Percentiles rank a stretch among this genome's conserved stretches.
Evolutionary conservation across 2,113 vertebrate genomes (phyloP).

Genomic region (Psilopogon haemacephalus): DNA sequence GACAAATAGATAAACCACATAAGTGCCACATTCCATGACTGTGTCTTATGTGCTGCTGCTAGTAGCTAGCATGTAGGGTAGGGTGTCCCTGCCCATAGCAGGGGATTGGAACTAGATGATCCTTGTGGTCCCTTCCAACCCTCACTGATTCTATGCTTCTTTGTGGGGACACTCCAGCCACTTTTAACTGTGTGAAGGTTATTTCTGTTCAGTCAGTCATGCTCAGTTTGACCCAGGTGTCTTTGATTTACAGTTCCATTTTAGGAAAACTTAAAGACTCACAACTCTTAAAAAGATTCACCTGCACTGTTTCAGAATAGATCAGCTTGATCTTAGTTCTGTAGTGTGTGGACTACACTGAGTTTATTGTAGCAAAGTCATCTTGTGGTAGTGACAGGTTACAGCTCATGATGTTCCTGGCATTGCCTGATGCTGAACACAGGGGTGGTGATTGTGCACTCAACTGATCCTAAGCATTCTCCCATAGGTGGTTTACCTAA

Average conservation of each 20-base stretch:
- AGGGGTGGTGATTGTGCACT: not conserved
- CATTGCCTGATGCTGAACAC: not conserved
- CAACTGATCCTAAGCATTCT: not conserved
- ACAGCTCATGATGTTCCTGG: not conserved
- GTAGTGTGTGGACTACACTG: fast-evolving
- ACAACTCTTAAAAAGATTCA: not conserved
- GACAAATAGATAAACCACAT: not conserved
- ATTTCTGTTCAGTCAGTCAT: not conserved
- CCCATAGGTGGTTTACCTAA: conserved; percentile 86
- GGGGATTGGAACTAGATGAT: too few relatives aligned
- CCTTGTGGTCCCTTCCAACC: too few relatives aligned
- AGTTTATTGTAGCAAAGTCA: not conserved
- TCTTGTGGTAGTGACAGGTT: not conserved
- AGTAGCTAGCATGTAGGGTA: not conserved
- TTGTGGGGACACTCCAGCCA: too few relatives aligned
- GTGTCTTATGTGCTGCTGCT: not conserved
- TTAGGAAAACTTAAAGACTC: not conserved
- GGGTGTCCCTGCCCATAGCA: too few relatives aligned
- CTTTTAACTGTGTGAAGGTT: not conserved
- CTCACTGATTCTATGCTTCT: too few relatives aligned
- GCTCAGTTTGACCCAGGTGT: not conserved
- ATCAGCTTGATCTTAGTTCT: not conserved
- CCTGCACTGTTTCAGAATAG: not conserved
- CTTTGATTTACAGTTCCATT: not conserved
- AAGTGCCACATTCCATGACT: fast-evolving